Percentiles rank a stretch among this genome's conserved stretches.
Evolutionary conservation across 2,888 invertebrate species (phyloP).

Genomic region (Mycalesis mineus): DNA sequence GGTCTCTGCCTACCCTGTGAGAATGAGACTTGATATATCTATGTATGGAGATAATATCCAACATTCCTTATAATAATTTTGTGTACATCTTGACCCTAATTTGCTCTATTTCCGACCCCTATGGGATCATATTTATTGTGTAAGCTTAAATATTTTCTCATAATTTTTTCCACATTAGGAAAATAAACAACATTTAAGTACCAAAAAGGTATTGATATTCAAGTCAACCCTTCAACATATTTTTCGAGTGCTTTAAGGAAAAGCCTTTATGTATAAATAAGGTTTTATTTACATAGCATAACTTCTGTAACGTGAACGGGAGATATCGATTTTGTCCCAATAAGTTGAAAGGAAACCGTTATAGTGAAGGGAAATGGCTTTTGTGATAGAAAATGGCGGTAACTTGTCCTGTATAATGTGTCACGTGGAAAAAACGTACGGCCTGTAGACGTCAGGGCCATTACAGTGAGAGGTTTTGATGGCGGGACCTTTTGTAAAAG

Average conservation of each 20-base stretch:
- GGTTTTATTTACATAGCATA: not conserved
- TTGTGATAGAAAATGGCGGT: constrained; percentile 12
- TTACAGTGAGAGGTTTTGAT: no score
- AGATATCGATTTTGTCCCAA: constrained; percentile 12
- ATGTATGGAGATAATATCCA: no score
- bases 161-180: not conserved
- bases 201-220: not conserved
- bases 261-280: not conserved
- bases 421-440: not conserved
- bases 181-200: not conserved
- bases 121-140: no score
- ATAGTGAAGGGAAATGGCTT: constrained; percentile 12
- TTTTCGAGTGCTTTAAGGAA: not conserved
- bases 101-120: no score
- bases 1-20: no score
- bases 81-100: no score
- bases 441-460: no score
- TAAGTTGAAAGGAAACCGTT: constrained; percentile 11
- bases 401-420: constrained; percentile 12
- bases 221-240: not conserved
- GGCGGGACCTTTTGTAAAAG: no score
- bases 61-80: no score
- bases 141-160: not conserved
- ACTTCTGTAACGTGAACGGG: constrained; percentile 1
- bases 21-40: no score